Conservation (phyloP, 1,140 invertebrate species). For the Anastrepha obliqua region DNA sequence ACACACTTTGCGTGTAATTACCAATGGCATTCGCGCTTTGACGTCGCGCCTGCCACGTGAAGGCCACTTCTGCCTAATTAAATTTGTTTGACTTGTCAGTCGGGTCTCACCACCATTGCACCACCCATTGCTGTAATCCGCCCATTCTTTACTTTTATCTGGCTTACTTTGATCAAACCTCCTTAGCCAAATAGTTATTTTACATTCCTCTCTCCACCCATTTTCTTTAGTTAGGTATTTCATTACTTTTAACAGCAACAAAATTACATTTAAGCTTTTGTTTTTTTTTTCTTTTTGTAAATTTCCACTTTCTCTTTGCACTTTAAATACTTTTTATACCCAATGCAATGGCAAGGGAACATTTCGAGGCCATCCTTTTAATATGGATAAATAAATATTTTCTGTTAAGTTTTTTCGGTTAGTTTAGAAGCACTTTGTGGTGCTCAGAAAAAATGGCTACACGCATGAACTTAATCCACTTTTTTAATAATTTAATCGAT, state of each 20-base stretch:
- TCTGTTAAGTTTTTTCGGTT: too few species aligned
- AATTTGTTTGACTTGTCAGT: slow-evolving; percentile 14
- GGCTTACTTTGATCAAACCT: not conserved
- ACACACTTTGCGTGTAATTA: too few species aligned
- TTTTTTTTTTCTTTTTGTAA: too few species aligned
- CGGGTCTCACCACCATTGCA: not conserved
- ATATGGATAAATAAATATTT: too few species aligned
- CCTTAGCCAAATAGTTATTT: slow-evolving; percentile 3
- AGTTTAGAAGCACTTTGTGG: too few species aligned
- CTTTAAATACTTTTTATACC: slow-evolving; percentile 1
- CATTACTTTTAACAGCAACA: slow-evolving; percentile 9
- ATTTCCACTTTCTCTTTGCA: not conserved
- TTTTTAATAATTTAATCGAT: too few species aligned
- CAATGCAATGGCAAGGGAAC: not conserved
- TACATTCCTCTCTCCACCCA: not conserved
- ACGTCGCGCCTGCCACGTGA: not conserved
- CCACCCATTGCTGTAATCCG: not conserved
- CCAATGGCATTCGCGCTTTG: slow-evolving; percentile 13
- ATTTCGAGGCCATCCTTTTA: not conserved
- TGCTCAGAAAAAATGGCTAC: too few species aligned
- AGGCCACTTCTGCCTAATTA: slow-evolving; percentile 48
- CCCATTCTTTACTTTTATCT: not conserved
- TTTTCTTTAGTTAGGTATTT: not conserved
- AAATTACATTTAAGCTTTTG: slow-evolving; percentile 9
- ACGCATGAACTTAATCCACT: too few species aligned